phyloP scores from a whole-genome alignment of 2,888 invertebrate species.

The Norana najaformis region DNA sequence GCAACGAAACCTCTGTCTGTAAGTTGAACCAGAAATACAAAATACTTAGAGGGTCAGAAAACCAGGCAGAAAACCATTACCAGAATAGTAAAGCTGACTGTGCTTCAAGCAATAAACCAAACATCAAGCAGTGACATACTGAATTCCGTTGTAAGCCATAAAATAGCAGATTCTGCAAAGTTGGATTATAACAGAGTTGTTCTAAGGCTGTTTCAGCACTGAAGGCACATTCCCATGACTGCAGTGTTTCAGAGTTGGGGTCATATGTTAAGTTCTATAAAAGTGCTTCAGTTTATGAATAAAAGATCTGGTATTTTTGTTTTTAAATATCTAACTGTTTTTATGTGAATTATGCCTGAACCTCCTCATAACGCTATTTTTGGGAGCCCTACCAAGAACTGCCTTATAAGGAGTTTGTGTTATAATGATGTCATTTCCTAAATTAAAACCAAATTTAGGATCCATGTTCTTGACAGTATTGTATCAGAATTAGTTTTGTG shows the following conservation, averaged over 20 bases:
- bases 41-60: neutral
- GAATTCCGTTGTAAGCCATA: neutral
- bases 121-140: neutral
- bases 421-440: too few species aligned
- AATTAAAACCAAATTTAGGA: too few species aligned
- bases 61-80: neutral
- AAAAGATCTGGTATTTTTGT: neutral
- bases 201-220: neutral
- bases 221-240: neutral
- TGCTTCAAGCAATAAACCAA: neutral
- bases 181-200: neutral
- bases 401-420: too few species aligned
- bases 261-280: neutral
- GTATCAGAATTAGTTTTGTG: too few species aligned
- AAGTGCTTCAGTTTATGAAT: neutral
- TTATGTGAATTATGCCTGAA: neutral
- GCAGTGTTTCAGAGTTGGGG: neutral
- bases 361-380: too few species aligned
- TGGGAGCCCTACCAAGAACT: too few species aligned
- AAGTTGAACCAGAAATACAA: slow-evolving; percentile 66
- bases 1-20: slow-evolving; percentile 98
- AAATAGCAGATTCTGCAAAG: neutral
- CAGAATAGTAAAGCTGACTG: too few species aligned
- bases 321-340: neutral
- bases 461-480: too few species aligned